Evolutionary conservation across 2,797 vertebrate species (phyloP), one percentile per base, ranked within the genome.

Genomic region (Simalia tracyae): DNA sequence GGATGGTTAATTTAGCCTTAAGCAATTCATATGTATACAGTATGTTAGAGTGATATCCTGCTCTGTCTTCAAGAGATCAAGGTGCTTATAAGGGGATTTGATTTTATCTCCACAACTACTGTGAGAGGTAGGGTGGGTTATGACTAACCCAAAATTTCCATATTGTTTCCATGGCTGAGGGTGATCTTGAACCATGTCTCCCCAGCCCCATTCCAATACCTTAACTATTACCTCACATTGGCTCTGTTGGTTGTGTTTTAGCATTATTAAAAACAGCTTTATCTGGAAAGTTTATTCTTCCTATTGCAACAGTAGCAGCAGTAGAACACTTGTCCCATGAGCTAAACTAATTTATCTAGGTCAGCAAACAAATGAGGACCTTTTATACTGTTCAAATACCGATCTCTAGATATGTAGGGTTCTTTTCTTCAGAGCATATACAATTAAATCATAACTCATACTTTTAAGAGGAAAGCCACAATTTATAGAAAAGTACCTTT

Each of bases 1-100:
- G 85, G 28, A 0, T n/a, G 66, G 17, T 0, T 10, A 0, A 2
- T 50, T 28, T 14, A 31, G n/a, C 1, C 11, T 76, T 22, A 1
- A 3, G 2, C 31, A 28, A 36, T 1, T 22, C 50, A 0, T 11
- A 5, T 36, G 68, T 31, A 84, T 91, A 42, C 42, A 42, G 42
- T 42, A 56, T 86, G 5, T 0, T 46, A 90, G 12, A 81, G 3
- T 46, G 42, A 46, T 46, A 81, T 81, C 76, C 42, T 46, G 36
- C 19, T 81, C 42, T 81, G 42, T 46, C 76, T 81, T 81, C 36
- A 59, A 86, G 50, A 86, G 56, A 86, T 56, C 54, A 87, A 63
- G 12, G 60, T 50, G 76, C 76, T 81, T 46, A 81, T 81, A 81
- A 46, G 19, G 19, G 46, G 76, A 81, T 81, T 81, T 81, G 4